Evolutionary conservation across 2,888 invertebrate species (phyloP), one percentile per base, ranked within the genome.

Genomic region (Chymomyza caudatula): DNA sequence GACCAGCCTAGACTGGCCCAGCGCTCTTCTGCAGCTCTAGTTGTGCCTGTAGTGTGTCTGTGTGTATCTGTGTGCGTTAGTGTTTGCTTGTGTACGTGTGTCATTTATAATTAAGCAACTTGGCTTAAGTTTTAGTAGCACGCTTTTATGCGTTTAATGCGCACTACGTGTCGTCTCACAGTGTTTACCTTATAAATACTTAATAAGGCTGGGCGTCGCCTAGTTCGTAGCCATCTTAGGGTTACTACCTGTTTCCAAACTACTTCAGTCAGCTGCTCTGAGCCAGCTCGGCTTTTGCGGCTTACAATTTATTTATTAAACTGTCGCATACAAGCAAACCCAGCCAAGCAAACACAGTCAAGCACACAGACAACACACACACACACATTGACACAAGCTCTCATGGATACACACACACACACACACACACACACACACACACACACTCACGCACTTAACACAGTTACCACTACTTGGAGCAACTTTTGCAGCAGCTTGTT

Each of bases 101-200:
- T 86, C 87, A 86, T 86, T 84, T 86, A 87, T 86, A 87, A 86
- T 86, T 87, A 78, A 87, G 85, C 78, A 77, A 75, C 73, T 76
- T 71, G 68, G 77, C 77, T 78, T 72, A 75, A 85, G 74, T 73
- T 76, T 69, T 73, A 67, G 65, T 78, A 76, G 78, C 76, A 72
- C 68, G 69, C 76, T 69, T 54, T 74, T 81, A 74, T 81, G 76
- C 81, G 83, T 71, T 82, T 85, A 80, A 85, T 79, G 74, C 78
- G 52, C 29, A 54, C 80, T 82, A 69, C 79, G 78, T 81, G 77
- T 68, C 55, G 57, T 43, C 53, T 65, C 60, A 29, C 55, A 25
- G 29, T 25, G 73, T 83, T 78, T 76, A 75, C 77, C 73, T 80
- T 75, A 86, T 87, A 80, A 85, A 87, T 86, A 78, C 73, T 82